phyloP scores from a whole-genome alignment of 2,113 vertebrate genomes.

The Chaetura pelagica region DNA sequence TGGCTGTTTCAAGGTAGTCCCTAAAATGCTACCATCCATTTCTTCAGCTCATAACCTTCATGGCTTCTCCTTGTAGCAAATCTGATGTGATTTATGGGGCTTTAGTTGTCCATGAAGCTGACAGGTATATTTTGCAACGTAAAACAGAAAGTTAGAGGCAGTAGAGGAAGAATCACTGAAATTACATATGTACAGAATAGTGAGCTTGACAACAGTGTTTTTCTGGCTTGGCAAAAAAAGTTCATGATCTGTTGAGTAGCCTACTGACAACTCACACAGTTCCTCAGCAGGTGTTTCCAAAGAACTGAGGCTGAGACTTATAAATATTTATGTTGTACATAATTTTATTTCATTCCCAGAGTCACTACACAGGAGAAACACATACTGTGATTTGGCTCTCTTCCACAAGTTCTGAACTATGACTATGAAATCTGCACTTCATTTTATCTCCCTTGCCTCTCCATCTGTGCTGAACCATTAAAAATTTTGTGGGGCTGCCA shows the following conservation, averaged over 20 bases:
- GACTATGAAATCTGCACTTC: background rate
- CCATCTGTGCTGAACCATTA: conserved; percentile 9
- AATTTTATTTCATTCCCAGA: background rate
- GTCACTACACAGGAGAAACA: background rate
- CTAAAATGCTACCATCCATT: background rate
- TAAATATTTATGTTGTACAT: conserved; percentile 42
- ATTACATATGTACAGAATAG: background rate
- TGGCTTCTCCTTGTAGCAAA: background rate
- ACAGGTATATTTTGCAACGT: background rate
- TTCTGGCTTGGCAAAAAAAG: background rate
- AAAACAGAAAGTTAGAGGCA: background rate
- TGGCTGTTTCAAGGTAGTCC: background rate
- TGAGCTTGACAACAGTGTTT: background rate
- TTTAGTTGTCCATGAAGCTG: background rate
- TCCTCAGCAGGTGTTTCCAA: background rate
- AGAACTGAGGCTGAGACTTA: background rate
- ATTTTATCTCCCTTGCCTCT: conserved; percentile 11
- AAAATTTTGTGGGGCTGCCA: background rate
- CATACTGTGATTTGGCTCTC: background rate
- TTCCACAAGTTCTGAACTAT: background rate
- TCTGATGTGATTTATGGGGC: background rate
- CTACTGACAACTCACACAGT: background rate
- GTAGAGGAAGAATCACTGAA: background rate
- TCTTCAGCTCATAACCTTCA: background rate
- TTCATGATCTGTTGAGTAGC: background rate